Evolutionary conservation across 2,797 vertebrate species (phyloP).

Genomic region (Periophthalmus magnuspinnatus): DNA sequence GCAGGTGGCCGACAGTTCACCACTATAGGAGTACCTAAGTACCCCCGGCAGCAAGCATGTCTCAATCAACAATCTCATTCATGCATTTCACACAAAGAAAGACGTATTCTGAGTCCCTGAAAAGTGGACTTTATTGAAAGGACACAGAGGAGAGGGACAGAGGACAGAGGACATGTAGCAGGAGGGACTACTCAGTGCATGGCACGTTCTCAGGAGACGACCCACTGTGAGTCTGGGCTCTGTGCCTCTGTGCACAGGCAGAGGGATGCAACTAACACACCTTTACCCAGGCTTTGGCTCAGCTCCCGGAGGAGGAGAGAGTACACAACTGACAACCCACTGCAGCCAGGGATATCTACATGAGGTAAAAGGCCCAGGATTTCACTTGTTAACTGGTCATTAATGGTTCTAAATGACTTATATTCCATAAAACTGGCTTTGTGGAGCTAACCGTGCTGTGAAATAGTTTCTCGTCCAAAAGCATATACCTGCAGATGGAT

Average conservation of each 20-base stretch:
- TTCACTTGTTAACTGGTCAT: neutral
- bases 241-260: constrained; percentile 78
- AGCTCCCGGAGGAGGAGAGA: neutral
- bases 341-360: neutral
- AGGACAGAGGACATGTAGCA: constrained; percentile 80
- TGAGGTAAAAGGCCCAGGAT: neutral
- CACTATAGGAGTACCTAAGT: neutral
- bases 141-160: constrained; percentile 76
- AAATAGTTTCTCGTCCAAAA: no score
- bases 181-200: constrained; percentile 85
- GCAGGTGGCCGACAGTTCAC: no score
- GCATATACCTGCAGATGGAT: no score
- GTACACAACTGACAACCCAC: neutral
- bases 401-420: neutral
- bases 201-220: constrained; percentile 86
- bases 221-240: constrained; percentile 85
- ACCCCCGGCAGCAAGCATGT: neutral
- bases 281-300: constrained; percentile 10
- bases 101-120: constrained; percentile 82
- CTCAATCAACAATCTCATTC: constrained; percentile 48
- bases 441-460: neutral
- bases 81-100: constrained; percentile 79
- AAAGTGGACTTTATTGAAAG: constrained; percentile 86
- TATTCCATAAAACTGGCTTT: neutral
- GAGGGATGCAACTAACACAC: constrained; percentile 62